Evolutionary conservation across 2,797 vertebrate genomes (phyloP).

Genomic region (Myiothlypis chrysogaster): DNA sequence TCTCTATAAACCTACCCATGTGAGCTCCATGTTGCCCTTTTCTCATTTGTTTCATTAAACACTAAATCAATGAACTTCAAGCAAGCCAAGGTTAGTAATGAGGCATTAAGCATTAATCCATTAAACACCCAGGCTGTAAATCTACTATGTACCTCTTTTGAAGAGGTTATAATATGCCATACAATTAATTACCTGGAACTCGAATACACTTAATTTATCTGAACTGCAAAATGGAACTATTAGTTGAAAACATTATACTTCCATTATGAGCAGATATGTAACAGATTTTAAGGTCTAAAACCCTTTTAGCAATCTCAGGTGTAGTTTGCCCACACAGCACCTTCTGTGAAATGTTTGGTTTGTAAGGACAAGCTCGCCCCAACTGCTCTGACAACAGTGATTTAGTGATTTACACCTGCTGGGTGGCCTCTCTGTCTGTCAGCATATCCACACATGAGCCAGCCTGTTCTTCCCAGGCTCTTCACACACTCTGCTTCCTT

Average conservation of each 20-base stretch:
- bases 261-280: background rate
- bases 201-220: constrained; percentile 4
- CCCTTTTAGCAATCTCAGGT: background rate
- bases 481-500: background rate
- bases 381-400: background rate
- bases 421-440: background rate
- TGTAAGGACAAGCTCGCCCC: background rate
- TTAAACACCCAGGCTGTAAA: constrained; percentile 18
- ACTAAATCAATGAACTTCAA: constrained; percentile 33
- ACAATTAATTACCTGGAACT: constrained; percentile 33
- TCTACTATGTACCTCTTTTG: background rate
- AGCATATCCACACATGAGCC: background rate
- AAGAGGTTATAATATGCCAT: background rate
- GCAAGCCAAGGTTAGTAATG: background rate
- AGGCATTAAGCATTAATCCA: constrained; percentile 22
- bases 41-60: constrained; percentile 3
- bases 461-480: background rate
- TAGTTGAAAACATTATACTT: constrained; percentile 6
- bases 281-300: background rate
- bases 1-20: background rate
- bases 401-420: background rate
- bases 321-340: background rate
- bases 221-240: background rate
- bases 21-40: background rate
- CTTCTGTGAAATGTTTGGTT: background rate